Base-by-base conservation (phyloP, 2,797 vertebrate species). In the Coranthus polyacanthus region DNA sequence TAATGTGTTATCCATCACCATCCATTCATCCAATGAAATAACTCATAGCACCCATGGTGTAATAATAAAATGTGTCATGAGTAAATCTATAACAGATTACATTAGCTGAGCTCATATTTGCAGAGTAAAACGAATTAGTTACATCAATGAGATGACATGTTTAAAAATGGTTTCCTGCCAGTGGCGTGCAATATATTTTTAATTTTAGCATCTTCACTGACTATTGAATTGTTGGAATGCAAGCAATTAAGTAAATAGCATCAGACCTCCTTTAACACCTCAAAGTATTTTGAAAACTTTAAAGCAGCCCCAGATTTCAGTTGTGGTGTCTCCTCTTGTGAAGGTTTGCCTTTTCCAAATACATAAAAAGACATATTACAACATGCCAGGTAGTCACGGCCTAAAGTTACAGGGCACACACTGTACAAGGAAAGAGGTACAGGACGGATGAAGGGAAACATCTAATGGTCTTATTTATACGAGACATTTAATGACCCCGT, bases 81-180 rank as follows among this genome's bases (percentile, higher is more conserved):
- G 53, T 62, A 53, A 76, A 82, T 88, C 81, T 60, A 68, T 79
- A 54, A 57, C 72, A 26, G 26, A 18, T 1, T 0, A 34, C 36
- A 53, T 22, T 65, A 41, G 41, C 50, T 70, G 32, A 58, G 67
- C 59, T 61, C 66, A 32, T 69, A 78, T 65, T 55, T 75, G 42
- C 44, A 26, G 58, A 72, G 47, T 64, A 57, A 71, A 78, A 60
- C 51, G n/a, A n/a, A n/a, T n/a, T 52, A 24, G 42, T 62, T 57
- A 45, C 79, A 76, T 82, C 60, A 78, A 72, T 83, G 54, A 44
- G 52, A 69, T n/a, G n/a, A n/a, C n/a, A n/a, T n/a, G n/a, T n/a
- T n/a, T n/a, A n/a, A n/a, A n/a, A n/a, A 2, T n/a, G n/a, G n/a
- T n/a, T n/a, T n/a, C n/a, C n/a, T n/a, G n/a, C n/a, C n/a, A n/a